These are phyloP conservation scores for Trichogramma evanescens DNA, from an alignment of 2,888 invertebrate species.

Conservation along the genomic window DNA sequence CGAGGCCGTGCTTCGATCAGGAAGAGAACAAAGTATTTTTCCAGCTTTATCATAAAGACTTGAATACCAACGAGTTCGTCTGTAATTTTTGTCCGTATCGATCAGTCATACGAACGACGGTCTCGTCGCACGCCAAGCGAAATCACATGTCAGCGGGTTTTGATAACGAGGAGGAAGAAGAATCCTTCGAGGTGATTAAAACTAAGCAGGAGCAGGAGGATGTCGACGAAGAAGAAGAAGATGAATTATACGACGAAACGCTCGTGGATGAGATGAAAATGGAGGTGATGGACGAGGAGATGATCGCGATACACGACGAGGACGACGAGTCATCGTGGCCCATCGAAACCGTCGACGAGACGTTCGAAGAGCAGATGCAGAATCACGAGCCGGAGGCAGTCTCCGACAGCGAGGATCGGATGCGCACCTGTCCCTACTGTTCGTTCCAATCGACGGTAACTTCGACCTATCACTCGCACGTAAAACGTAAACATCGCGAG, in stretches of 20 bases:
- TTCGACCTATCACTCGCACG: slow-evolving; percentile 38
- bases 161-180: neutral
- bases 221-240: neutral
- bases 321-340: neutral
- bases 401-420: neutral
- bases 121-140: neutral
- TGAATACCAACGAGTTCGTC: neutral
- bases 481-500: slow-evolving; percentile 37
- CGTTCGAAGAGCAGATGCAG: neutral
- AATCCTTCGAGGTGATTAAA: neutral
- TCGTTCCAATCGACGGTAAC: slow-evolving; percentile 36
- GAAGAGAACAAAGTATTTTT: neutral
- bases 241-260: neutral
- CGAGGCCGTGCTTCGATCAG: neutral
- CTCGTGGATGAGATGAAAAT: too few relatives aligned
- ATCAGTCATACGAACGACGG: neutral
- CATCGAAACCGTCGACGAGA: neutral
- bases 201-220: neutral
- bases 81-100: slow-evolving; percentile 9
- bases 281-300: too few relatives aligned
- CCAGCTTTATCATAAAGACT: neutral
- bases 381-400: neutral
- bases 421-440: slow-evolving; percentile 35
- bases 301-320: neutral
- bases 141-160: neutral